Evolutionary conservation across 2,888 invertebrate genomes (phyloP), one percentile per base, ranked within the genome.

Genomic region (Ptilodon capucinus): DNA sequence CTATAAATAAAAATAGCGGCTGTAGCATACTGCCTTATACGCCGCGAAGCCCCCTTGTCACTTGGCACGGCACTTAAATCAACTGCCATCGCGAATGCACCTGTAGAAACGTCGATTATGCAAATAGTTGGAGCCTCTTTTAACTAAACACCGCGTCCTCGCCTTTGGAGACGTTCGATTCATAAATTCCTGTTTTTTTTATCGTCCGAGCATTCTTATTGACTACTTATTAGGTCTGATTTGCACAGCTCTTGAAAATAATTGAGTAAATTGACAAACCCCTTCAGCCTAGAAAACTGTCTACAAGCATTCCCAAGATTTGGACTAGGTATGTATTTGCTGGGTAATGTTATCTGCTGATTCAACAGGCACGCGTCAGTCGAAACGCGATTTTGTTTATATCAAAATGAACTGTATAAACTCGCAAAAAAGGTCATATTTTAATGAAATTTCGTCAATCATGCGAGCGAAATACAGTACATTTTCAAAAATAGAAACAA

Each of bases 101-200:
- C 88, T 87, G 88, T 88, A 75, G 84, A 81, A 84, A 84, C 82
- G 84, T 87, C 86, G 87, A 88, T 89, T 89, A 90, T 90, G 89
- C 86, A 86, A 89, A 91, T 86, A 67, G 67, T 66, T 62, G 72
- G 64, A 40, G 25, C 23, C 25, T 25, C 63, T 79, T 84, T 86
- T 87, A 80, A 80, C 83, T 81, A 83, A 81, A 81, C 76, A 81
- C 79, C 76, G 80, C 76, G 46, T 68, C 74, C 62, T 74, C 65
- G 64, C 74, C 79, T 79, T 77, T 72, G 74, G 69, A 61, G 60
- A 57, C 47, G 54, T 48, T 54, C 68, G 60, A 69, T 73, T 78
- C 69, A 74, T 68, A 72, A 75, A 70, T 73, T 64, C 68, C 63
- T 65, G 45, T 41, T 34, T 54, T 49, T 68, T 64, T 68, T 58